phyloP scores from a whole-genome alignment of 2,113 vertebrate species.

The Callithrix jacchus region DNA sequence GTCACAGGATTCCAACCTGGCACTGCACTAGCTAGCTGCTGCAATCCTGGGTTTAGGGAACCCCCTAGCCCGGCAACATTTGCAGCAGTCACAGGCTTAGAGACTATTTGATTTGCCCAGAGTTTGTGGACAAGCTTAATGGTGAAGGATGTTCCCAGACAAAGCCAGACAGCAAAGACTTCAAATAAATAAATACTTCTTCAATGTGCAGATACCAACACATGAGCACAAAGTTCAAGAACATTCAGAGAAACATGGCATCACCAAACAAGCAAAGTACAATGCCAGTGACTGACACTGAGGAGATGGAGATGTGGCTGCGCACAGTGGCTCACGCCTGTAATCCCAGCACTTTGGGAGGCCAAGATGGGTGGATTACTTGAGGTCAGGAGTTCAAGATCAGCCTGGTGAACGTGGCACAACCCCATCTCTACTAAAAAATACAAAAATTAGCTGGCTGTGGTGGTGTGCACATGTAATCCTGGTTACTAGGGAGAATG shows the following conservation, averaged over 20 bases:
- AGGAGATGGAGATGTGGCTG: neutral
- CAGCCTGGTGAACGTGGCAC: too few relatives aligned
- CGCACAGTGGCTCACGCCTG: too few relatives aligned
- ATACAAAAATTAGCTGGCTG: too few relatives aligned
- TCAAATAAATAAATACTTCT: neutral
- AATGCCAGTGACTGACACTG: neutral
- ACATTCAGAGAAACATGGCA: neutral
- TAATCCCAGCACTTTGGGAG: too few relatives aligned
- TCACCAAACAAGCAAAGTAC: neutral
- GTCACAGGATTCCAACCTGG: neutral
- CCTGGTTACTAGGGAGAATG: too few relatives aligned
- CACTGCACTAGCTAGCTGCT: neutral
- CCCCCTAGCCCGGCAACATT: neutral
- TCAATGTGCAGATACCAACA: neutral
- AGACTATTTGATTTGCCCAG: neutral
- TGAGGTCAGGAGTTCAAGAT: too few relatives aligned
- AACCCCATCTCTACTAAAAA: too few relatives aligned
- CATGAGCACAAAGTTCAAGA: neutral
- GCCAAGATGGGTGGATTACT: too few relatives aligned
- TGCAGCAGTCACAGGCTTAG: neutral
- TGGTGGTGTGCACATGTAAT: too few relatives aligned
- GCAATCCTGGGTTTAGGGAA: neutral
- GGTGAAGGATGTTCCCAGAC: neutral
- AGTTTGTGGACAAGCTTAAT: neutral
- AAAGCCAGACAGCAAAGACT: neutral